A percentile compares a stretch with the other conserved stretches of the same genome.
Conservation (phyloP, 1,140 invertebrate species). For the Leptopilina boulardi region DNA sequence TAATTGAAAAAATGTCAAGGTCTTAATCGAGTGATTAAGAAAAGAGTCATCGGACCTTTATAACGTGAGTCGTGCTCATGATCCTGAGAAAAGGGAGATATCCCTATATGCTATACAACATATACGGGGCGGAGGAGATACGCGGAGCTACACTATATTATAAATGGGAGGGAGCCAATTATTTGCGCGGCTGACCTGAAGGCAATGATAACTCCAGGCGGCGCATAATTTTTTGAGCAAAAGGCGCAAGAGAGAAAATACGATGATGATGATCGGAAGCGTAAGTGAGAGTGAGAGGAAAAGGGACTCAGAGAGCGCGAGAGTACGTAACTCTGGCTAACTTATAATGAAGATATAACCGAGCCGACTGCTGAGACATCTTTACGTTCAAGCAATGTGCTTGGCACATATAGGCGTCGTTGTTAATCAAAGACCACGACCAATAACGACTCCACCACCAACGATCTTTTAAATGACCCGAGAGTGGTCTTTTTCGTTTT, state of each 20-base stretch:
- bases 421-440: conserved; percentile 68
- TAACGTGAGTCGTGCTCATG: background rate
- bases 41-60: conserved; percentile 2
- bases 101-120: too few species aligned
- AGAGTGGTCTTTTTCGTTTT: conserved; percentile 12
- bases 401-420: conserved; percentile 62
- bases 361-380: conserved; percentile 71
- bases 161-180: conserved; percentile 70
- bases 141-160: conserved; percentile 52
- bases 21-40: conserved; percentile 21
- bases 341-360: conserved; percentile 76
- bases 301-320: conserved; percentile 26
- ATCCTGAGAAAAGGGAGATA: conserved; percentile 8
- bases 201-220: conserved; percentile 71
- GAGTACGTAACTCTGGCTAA: conserved; percentile 70
- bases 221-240: conserved; percentile 67
- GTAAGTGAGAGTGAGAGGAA: conserved; percentile 29
- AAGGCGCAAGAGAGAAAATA: conserved; percentile 37
- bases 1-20: background rate
- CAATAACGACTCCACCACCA: conserved; percentile 58
- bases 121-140: conserved; percentile 36
- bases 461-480: conserved; percentile 52
- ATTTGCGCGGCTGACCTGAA: conserved; percentile 61
- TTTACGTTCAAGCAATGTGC: conserved; percentile 69
- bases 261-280: background rate